These are phyloP conservation scores for Tapera naevia DNA, from an alignment of 2,797 vertebrate genomes.

Conservation along the genomic window DNA sequence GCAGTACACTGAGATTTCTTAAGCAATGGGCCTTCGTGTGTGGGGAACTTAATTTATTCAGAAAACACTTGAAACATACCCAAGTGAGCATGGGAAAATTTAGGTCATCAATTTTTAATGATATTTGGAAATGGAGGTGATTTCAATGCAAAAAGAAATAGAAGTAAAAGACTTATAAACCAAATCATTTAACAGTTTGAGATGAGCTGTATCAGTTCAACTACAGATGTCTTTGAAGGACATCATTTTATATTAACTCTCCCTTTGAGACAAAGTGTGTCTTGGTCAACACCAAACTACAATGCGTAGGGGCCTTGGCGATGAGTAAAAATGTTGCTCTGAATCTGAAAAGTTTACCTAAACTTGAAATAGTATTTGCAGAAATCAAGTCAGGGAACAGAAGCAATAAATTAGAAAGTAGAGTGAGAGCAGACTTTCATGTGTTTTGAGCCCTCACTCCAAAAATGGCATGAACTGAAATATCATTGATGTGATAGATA, in stretches of 20 bases:
- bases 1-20: slow-evolving; percentile 25
- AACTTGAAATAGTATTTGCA: not conserved
- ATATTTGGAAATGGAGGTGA: not conserved
- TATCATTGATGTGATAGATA: not conserved
- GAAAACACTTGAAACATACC: not conserved
- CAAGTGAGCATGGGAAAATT: slow-evolving; percentile 19
- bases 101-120: not conserved
- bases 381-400: not conserved
- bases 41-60: slow-evolving; percentile 27
- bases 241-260: not conserved
- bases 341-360: not conserved
- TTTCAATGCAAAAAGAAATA: not conserved
- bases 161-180: not conserved
- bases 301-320: not conserved
- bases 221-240: not conserved
- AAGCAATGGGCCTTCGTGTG: slow-evolving; percentile 18
- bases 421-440: not conserved
- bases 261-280: not conserved
- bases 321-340: not conserved
- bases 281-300: not conserved
- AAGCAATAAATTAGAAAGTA: not conserved
- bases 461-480: not conserved
- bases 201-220: not conserved
- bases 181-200: not conserved
- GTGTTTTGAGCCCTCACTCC: not conserved